phyloP scores from a whole-genome alignment of 2,113 vertebrate genomes.

The Ceyx melanurus region DNA sequence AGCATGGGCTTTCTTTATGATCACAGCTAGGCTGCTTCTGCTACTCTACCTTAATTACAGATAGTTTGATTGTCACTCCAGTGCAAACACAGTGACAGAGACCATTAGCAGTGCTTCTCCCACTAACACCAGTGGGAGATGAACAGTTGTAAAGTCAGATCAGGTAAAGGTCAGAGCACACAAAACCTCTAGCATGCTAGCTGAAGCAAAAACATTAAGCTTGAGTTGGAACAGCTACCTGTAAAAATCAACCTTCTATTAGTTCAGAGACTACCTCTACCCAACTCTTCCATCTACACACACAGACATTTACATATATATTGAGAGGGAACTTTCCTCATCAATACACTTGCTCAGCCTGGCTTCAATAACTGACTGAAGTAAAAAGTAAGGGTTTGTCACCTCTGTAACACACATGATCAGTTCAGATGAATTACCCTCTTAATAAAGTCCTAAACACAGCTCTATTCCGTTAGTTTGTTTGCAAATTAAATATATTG shows the following conservation, averaged over 20 bases:
- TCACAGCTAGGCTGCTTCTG: background rate
- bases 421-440: background rate
- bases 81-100: background rate
- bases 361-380: constrained; percentile 3
- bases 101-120: background rate
- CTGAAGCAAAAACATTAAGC: background rate
- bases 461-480: background rate
- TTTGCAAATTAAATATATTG: background rate
- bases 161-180: constrained; percentile 1
- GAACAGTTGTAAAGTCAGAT: background rate
- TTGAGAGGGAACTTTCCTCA: background rate
- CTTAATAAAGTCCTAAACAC: background rate
- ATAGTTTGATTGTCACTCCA: background rate
- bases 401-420: background rate
- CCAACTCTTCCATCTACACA: background rate
- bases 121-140: background rate
- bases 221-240: background rate
- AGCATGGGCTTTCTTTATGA: background rate
- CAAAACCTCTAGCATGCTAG: background rate
- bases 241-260: background rate
- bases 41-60: background rate
- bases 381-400: background rate
- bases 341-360: constrained; percentile 3
- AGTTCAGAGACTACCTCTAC: background rate
- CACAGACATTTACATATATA: background rate